These are phyloP conservation scores for Dasypogon diadema DNA, from an alignment of 2,888 invertebrate genomes.

Conservation along the genomic window DNA sequence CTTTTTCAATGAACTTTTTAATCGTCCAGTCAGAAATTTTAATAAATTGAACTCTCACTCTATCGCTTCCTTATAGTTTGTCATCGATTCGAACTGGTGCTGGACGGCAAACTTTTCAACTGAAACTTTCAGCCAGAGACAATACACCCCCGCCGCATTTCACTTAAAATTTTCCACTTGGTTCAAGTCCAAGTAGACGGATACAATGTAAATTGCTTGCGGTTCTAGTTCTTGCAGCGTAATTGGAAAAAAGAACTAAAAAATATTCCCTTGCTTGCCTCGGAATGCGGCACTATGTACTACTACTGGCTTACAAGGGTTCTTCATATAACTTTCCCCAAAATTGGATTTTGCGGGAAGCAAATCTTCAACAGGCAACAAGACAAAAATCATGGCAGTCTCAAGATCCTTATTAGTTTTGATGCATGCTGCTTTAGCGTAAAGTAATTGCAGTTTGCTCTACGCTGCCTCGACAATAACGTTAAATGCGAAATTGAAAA, in stretches of 20 bases:
- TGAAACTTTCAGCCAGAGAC: conserved; percentile 25
- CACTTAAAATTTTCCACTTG: conserved; percentile 42
- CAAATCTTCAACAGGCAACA: neutral
- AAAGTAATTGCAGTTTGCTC: too few relatives aligned
- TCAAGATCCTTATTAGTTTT: conserved; percentile 13
- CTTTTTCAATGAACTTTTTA: conserved; percentile 34
- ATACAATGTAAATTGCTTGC: conserved; percentile 42
- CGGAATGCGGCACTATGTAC: neutral
- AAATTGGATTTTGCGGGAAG: conserved; percentile 11
- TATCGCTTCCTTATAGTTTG: conserved; percentile 26
- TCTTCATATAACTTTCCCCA: neutral
- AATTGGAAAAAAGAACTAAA: neutral
- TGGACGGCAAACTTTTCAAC: conserved; percentile 14
- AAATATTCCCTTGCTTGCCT: neutral
- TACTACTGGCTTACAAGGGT: neutral
- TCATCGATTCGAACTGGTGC: conserved; percentile 17
- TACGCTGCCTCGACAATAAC: too few relatives aligned
- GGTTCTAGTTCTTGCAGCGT: neutral
- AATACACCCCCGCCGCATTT: conserved; percentile 21
- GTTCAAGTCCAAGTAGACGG: conserved; percentile 31
- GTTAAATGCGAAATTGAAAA: too few relatives aligned
- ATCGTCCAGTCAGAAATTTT: conserved; percentile 40
- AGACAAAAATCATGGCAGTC: neutral
- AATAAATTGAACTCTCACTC: conserved; percentile 36
- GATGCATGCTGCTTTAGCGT: neutral